These are phyloP conservation scores for Gymnorhina tibicen DNA, from an alignment of 2,113 vertebrate species.

Conservation along the genomic window DNA sequence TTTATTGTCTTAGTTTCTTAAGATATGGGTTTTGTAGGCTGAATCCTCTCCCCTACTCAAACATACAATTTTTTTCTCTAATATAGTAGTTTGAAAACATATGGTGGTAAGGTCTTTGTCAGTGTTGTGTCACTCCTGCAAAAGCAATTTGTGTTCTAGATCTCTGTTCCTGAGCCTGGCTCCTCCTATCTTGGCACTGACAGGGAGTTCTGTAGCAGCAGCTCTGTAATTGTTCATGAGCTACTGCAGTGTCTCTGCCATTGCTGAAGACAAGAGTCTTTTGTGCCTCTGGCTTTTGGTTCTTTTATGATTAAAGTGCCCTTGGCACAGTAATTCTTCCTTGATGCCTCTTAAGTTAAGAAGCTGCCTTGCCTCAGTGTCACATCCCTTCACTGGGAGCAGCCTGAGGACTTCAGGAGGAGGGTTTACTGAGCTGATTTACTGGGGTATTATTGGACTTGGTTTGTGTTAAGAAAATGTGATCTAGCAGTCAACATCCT, in stretches of 20 bases:
- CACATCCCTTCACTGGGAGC: background rate
- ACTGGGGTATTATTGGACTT: background rate
- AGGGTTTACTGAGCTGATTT: background rate
- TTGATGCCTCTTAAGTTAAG: background rate
- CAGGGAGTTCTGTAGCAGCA: background rate
- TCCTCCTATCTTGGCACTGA: background rate
- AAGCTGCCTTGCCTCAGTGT: background rate
- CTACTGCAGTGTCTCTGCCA: background rate
- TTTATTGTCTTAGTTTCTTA: background rate
- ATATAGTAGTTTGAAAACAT: background rate
- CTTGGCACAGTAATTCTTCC: background rate
- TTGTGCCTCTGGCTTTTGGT: background rate
- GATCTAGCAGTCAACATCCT: background rate
- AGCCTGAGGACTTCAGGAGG: background rate
- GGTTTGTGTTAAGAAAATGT: conserved; percentile 20
- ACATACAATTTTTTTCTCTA: background rate
- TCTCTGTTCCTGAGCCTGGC: background rate
- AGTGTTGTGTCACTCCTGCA: background rate
- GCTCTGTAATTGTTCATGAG: background rate
- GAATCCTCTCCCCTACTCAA: background rate
- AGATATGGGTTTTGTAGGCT: background rate
- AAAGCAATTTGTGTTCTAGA: background rate
- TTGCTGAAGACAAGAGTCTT: background rate
- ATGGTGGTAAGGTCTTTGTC: background rate
- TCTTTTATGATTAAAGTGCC: background rate